Conservation (phyloP, 1,140 invertebrate species). For the Cherax quadricarinatus region DNA sequence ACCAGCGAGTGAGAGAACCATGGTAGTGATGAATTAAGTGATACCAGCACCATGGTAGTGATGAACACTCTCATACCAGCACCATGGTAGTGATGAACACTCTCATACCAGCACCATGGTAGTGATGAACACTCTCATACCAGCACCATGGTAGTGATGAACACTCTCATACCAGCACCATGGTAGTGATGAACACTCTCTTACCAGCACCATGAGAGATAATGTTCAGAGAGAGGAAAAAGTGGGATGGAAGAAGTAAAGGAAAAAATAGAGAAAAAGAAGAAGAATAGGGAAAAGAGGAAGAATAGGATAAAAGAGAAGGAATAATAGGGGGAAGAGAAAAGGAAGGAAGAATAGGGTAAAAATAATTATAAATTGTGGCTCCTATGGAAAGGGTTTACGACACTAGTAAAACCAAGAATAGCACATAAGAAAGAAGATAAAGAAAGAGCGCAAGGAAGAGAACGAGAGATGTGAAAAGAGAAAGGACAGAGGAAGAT, state of each 20-base stretch:
- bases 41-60: no score
- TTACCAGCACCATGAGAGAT: neutral
- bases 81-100: no score
- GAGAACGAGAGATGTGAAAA: neutral
- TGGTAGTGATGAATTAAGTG: neutral
- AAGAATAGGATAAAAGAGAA: neutral
- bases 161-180: no score
- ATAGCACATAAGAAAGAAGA: neutral
- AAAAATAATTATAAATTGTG: neutral
- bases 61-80: no score
- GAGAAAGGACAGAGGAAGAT: neutral
- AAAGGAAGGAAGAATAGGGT: neutral
- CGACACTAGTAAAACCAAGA: no score
- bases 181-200: no score
- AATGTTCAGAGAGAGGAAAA: neutral
- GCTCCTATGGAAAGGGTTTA: no score
- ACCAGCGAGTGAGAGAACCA: neutral
- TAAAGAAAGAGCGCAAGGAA: neutral
- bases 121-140: no score
- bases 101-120: no score
- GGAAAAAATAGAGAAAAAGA: neutral
- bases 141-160: no score
- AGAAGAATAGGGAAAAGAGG: neutral
- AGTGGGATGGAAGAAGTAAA: neutral
- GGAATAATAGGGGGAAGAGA: neutral